Conservation (phyloP, 2,113 vertebrate genomes). For the Ascaphus truei region DNA sequence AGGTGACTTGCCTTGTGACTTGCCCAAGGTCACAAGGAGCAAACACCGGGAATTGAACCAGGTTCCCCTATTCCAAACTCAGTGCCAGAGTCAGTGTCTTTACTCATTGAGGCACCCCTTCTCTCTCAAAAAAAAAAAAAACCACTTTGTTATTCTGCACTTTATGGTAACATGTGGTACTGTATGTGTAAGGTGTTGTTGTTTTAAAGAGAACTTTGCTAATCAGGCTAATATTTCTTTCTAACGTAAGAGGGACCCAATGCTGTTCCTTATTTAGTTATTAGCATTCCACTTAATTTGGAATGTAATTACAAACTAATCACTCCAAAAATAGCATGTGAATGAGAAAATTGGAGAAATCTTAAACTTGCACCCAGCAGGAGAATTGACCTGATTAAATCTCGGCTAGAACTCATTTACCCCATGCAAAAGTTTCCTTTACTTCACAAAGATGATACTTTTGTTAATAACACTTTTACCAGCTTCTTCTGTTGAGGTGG, state of each 20-base stretch:
- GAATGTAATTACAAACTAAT: slow-evolving; percentile 26
- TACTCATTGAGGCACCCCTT: too few relatives aligned
- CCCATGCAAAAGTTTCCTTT: background rate
- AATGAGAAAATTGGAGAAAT: slow-evolving; percentile 15
- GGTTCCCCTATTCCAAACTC: too few relatives aligned
- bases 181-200: too few relatives aligned
- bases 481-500: background rate
- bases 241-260: background rate
- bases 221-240: background rate
- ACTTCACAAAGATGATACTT: background rate
- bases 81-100: too few relatives aligned
- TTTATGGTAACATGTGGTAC: too few relatives aligned
- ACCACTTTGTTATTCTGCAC: too few relatives aligned
- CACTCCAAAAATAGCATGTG: slow-evolving; percentile 17
- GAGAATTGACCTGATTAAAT: slow-evolving; percentile 7
- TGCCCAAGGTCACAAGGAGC: too few relatives aligned
- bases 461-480: background rate
- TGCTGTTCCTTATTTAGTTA: background rate
- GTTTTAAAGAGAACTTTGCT: background rate
- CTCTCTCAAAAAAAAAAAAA: too few relatives aligned
- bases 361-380: slow-evolving; percentile 11
- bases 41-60: too few relatives aligned
- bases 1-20: too few relatives aligned
- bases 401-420: slow-evolving; percentile 20
- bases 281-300: slow-evolving; percentile 17